Percentiles rank a stretch among this genome's conserved stretches.
phyloP scores from a whole-genome alignment of 2,113 vertebrate genomes.

The Girardinichthys multiradiatus region DNA sequence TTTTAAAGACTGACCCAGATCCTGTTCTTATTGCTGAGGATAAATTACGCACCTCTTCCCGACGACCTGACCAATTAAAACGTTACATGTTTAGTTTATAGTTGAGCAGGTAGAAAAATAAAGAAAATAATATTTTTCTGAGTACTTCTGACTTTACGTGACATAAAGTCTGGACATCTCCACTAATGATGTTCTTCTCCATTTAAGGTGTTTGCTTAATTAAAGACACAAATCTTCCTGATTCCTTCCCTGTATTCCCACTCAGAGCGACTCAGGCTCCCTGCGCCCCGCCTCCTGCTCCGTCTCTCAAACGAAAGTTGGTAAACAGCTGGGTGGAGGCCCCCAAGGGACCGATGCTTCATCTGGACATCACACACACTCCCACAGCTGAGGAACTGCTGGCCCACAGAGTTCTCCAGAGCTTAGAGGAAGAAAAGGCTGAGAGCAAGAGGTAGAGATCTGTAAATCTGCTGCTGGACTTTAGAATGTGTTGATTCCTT shows the following conservation, averaged over 20 bases:
- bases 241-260: background rate
- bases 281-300: background rate
- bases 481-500: background rate
- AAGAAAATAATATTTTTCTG: background rate
- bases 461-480: background rate
- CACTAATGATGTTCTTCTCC: too few relatives aligned
- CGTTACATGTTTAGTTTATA: too few relatives aligned
- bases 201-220: too few relatives aligned
- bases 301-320: conserved; percentile 60
- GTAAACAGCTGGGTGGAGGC: conserved; percentile 46
- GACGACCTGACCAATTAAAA: too few relatives aligned
- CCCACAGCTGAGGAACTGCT: conserved; percentile 78
- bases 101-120: too few relatives aligned
- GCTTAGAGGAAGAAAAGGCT: conserved; percentile 81
- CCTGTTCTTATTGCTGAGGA: too few relatives aligned
- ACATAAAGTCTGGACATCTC: too few relatives aligned
- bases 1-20: too few relatives aligned
- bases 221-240: too few relatives aligned
- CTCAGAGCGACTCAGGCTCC: conserved; percentile 28
- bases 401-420: conserved; percentile 76
- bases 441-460: conserved; percentile 78
- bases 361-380: conserved; percentile 63
- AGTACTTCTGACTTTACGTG: too few relatives aligned
- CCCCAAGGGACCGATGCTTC: background rate
- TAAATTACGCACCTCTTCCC: too few relatives aligned